Percentiles rank a stretch among this genome's conserved stretches.
These are phyloP conservation scores for Drosophila lini DNA, from an alignment of 1,140 invertebrate genomes.

Conservation along the genomic window DNA sequence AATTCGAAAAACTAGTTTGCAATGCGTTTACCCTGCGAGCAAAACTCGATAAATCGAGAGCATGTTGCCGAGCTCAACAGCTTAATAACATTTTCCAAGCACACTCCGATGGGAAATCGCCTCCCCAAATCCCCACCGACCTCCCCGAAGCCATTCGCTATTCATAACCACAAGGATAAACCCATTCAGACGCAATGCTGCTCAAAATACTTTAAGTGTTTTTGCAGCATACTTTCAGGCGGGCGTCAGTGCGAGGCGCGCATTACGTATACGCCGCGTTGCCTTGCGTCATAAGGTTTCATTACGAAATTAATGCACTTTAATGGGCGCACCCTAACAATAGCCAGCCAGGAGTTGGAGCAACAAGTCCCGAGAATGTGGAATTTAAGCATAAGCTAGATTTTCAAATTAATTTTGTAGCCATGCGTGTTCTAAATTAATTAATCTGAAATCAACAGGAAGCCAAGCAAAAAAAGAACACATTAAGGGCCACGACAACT, in stretches of 20 bases:
- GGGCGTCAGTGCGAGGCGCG: slow-evolving; percentile 17
- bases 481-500: slow-evolving; percentile 22
- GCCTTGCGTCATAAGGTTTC: slow-evolving; percentile 61
- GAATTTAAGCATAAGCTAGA: slow-evolving; percentile 22
- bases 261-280: slow-evolving; percentile 31
- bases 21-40: slow-evolving; percentile 6
- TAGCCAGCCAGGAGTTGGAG: slow-evolving; percentile 1
- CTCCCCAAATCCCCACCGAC: not conserved
- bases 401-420: slow-evolving; percentile 49
- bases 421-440: slow-evolving; percentile 68
- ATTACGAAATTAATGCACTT: slow-evolving; percentile 67
- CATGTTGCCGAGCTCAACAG: slow-evolving; percentile 27
- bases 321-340: slow-evolving; percentile 37
- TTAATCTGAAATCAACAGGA: slow-evolving; percentile 49
- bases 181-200: slow-evolving; percentile 19
- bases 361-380: slow-evolving; percentile 54
- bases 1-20: slow-evolving; percentile 21
- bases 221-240: slow-evolving; percentile 53
- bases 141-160: slow-evolving; percentile 4
- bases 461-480: slow-evolving; percentile 4
- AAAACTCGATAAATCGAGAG: slow-evolving; percentile 36
- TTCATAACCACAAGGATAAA: slow-evolving; percentile 53
- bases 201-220: slow-evolving; percentile 24
- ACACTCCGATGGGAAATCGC: not conserved
- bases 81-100: slow-evolving; percentile 40